Evolutionary conservation across 1,140 invertebrate species (phyloP), one percentile per base, ranked within the genome.

Genomic region (Arion vulgaris): DNA sequence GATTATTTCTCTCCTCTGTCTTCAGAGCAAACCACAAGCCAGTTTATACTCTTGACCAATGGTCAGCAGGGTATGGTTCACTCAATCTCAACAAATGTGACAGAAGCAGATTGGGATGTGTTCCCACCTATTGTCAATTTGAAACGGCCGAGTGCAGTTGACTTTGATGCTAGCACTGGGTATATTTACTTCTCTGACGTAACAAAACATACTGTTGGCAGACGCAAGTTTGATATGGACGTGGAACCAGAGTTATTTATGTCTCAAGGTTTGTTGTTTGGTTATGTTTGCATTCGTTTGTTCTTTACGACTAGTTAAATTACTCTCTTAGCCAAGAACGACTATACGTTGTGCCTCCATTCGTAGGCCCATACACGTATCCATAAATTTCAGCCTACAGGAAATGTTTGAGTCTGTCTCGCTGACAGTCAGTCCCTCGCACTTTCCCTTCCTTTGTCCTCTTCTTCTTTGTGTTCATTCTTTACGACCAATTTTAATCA

Each of bases 1-100:
- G n/a, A n/a, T n/a, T n/a, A n/a, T n/a, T n/a, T n/a, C n/a, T n/a
- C n/a, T 34, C 9, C 34, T 41, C 85, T 84, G 53, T 85, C 90
- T 90, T 19, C 87, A 94, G 93, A 90, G 51, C 91, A 92, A 4
- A 93, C 92, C 28, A 90, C 92, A 76, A 86, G 93, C 23, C 92
- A 93, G 73, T 95, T 95, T 87, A 87, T 96, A 23, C 89, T 96
- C 17, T 94, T 95, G 85, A 93, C 93, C 1, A 95, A 95, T 89
- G 94, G 93, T 76, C 91, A 93, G 79, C 94, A 95, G 81, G 94
- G 94, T 4, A 94, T 94, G 86, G 95, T 96, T 26, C 94, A 94
- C 88, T 95, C 94, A 5, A 87, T 91, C 39, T 85, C 88, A 23
- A 73, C 89, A 57, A 45, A 86, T 7, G 68, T 75, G 79, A 87